These are phyloP conservation scores for Neolamprologus longior DNA, from an alignment of 2,113 vertebrate genomes.

Conservation along the genomic window DNA sequence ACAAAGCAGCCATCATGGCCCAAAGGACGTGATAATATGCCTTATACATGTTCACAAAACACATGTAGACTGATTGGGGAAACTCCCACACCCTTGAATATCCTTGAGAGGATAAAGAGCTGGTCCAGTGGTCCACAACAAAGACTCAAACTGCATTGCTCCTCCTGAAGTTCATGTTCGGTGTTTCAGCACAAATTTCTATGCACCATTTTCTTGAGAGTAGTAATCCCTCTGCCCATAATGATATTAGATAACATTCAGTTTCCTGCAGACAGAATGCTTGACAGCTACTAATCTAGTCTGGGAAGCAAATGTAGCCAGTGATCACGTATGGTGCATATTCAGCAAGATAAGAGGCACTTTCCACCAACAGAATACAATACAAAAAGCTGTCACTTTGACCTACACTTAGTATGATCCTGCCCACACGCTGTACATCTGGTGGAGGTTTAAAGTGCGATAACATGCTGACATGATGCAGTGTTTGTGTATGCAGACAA, in stretches of 20 bases:
- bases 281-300: background rate
- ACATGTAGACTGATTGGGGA: background rate
- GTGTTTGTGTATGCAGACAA: background rate
- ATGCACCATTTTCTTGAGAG: background rate
- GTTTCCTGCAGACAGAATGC: background rate
- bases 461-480: background rate
- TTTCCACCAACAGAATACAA: slow-evolving; percentile 3
- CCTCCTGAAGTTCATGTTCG: background rate
- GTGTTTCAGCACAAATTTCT: background rate
- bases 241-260: background rate
- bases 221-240: background rate
- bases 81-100: background rate
- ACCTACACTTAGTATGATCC: slow-evolving; percentile 26
- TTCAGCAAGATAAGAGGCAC: slow-evolving; percentile 16
- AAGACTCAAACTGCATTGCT: background rate
- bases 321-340: background rate
- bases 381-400: slow-evolving; percentile 11
- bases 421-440: slow-evolving; percentile 9
- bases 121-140: background rate
- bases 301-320: slow-evolving; percentile 5
- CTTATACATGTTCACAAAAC: background rate
- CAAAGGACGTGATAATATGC: background rate
- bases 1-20: background rate
- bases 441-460: background rate
- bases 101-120: background rate